These are phyloP conservation scores for Melanerpes aurifrons DNA, from an alignment of 2,113 vertebrate species.

Conservation along the genomic window DNA sequence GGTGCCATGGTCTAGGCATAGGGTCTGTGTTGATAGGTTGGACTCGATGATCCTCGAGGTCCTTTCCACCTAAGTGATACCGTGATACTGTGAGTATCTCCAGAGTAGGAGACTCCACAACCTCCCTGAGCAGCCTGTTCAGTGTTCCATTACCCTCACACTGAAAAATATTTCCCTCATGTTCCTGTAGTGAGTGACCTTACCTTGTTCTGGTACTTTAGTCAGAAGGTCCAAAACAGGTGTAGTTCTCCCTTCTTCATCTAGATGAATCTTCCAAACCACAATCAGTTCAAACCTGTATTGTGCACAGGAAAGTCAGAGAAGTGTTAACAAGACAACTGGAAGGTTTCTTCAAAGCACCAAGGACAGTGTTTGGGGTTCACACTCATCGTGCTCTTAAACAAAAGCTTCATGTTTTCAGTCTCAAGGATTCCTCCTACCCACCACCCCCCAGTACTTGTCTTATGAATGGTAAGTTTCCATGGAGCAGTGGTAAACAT, in stretches of 20 bases:
- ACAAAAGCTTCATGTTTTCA: background rate
- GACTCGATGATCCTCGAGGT: too few relatives aligned
- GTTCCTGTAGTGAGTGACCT: accelerated
- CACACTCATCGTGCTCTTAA: background rate
- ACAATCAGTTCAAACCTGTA: slow-evolving; percentile 79
- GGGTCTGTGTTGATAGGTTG: too few relatives aligned
- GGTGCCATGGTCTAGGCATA: too few relatives aligned
- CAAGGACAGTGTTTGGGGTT: background rate
- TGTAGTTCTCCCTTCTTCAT: slow-evolving; percentile 71
- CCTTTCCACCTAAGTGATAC: too few relatives aligned
- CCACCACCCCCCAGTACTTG: background rate
- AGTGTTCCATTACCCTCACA: too few relatives aligned
- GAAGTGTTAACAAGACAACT: background rate
- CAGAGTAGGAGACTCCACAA: too few relatives aligned
- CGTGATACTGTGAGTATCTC: too few relatives aligned
- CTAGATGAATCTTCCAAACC: slow-evolving; percentile 80
- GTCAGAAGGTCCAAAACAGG: slow-evolving; percentile 84
- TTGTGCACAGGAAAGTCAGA: background rate
- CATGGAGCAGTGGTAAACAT: background rate
- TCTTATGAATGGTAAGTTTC: background rate
- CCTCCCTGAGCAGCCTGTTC: too few relatives aligned
- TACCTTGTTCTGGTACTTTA: slow-evolving; percentile 81
- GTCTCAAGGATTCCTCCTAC: background rate
- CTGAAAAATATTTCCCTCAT: too few relatives aligned
- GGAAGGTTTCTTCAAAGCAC: background rate